phyloP scores from a whole-genome alignment of 2,797 vertebrate genomes.

The Catostomus latipinnis region DNA sequence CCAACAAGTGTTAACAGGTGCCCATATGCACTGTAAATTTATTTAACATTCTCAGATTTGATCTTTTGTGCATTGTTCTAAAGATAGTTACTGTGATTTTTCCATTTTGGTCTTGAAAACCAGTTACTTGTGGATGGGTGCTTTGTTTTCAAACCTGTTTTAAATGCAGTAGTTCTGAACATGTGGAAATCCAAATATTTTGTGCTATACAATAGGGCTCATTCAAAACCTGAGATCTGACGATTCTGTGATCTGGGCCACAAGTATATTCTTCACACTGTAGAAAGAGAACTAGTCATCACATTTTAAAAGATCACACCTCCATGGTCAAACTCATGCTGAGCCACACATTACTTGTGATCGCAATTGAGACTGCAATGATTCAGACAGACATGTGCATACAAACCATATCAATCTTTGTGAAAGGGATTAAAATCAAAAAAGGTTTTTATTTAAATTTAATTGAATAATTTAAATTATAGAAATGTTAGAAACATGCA shows the following conservation, averaged over 20 bases:
- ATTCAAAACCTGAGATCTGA: neutral
- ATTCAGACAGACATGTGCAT: neutral
- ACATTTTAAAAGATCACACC: slow-evolving; percentile 3
- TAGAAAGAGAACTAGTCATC: neutral
- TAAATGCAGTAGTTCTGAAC: neutral
- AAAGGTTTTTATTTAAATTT: neutral
- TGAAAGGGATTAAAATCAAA: slow-evolving; percentile 26
- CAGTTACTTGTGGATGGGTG: neutral
- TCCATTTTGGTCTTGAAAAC: neutral
- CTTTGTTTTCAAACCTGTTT: neutral
- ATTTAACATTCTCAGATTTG: neutral
- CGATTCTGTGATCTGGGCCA: neutral
- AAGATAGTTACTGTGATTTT: slow-evolving; percentile 14
- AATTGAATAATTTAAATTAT: slow-evolving; percentile 2
- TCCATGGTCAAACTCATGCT: neutral
- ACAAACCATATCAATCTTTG: neutral
- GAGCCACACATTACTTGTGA: neutral
- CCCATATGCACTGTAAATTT: neutral
- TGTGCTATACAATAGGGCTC: neutral
- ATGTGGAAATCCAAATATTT: neutral
- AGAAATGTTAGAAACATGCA: neutral
- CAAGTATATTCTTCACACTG: neutral
- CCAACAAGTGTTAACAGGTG: slow-evolving; percentile 16
- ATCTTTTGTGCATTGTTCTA: slow-evolving; percentile 19
- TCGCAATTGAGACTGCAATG: neutral